These are phyloP conservation scores for Pholis gunnellus DNA, from an alignment of 2,113 vertebrate species.

Conservation along the genomic window DNA sequence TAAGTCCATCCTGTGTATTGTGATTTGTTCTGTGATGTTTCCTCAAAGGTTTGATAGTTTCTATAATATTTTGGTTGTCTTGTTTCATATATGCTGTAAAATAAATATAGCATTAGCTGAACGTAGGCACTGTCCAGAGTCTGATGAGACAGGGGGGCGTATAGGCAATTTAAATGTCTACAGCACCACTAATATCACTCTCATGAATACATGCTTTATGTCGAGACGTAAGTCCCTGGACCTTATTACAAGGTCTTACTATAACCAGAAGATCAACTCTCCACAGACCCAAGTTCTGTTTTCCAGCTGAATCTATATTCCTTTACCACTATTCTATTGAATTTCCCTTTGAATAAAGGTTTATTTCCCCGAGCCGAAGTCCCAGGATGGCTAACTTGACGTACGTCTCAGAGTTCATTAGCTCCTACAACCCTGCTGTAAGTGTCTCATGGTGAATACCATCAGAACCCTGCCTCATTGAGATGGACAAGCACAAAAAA, in stretches of 20 bases:
- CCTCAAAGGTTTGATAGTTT: not conserved
- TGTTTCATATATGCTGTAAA: not conserved
- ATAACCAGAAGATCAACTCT: not conserved
- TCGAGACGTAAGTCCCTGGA: not conserved
- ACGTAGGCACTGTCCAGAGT: not conserved
- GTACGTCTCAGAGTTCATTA: conserved; percentile 41
- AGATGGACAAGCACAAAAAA: conserved; percentile 69
- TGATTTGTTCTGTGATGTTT: not conserved
- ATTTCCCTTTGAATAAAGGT: conserved; percentile 23
- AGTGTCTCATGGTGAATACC: conserved; percentile 54
- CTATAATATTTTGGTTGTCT: not conserved
- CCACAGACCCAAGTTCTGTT: not conserved
- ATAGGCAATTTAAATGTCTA: not conserved
- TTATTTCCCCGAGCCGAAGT: conserved; percentile 37
- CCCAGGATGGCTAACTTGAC: conserved; percentile 16
- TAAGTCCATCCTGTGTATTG: not conserved
- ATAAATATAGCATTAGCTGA: not conserved
- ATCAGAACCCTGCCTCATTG: conserved; percentile 51
- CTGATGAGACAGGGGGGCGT: no score
- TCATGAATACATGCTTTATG: not conserved
- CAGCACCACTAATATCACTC: not conserved
- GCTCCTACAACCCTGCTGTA: conserved; percentile 49
- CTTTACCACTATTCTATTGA: conserved; percentile 8
- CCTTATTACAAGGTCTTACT: not conserved
- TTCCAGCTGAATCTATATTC: conserved; percentile 7